phyloP scores from a whole-genome alignment of 1,140 invertebrate genomes.

The Hycleus phaleratus region DNA sequence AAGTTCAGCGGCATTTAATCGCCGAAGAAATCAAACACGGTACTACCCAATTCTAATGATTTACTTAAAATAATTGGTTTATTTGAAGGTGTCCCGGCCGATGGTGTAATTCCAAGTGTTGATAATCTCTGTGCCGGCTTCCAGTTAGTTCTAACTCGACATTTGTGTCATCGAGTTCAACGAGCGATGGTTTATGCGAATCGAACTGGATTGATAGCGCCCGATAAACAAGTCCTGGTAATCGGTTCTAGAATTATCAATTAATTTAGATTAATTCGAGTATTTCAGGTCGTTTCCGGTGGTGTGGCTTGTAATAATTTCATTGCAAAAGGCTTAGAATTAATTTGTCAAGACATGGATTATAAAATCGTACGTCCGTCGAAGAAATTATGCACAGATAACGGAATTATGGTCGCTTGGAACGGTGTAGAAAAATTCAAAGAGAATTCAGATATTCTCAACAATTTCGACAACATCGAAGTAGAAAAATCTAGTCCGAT shows the following conservation, averaged over 20 bases:
- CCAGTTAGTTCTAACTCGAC: slow-evolving; percentile 64
- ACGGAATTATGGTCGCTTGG: slow-evolving; percentile 99
- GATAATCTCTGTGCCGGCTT: slow-evolving; percentile 81
- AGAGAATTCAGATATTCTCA: slow-evolving; percentile 41
- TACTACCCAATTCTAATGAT: slow-evolving; percentile 27
- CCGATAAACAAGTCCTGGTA: slow-evolving; percentile 52
- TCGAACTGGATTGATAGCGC: slow-evolving; percentile 50
- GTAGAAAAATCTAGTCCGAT: slow-evolving; percentile 43
- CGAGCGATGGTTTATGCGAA: slow-evolving; percentile 73
- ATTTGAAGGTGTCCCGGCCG: slow-evolving; percentile 42
- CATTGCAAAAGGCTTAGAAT: slow-evolving; percentile 59
- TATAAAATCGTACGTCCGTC: slow-evolving; percentile 70
- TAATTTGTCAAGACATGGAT: slow-evolving; percentile 57
- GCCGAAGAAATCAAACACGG: slow-evolving; percentile 53
- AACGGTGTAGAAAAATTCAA: slow-evolving; percentile 77
- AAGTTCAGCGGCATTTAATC: slow-evolving; percentile 46
- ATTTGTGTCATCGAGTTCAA: slow-evolving; percentile 74
- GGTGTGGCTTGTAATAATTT: slow-evolving; percentile 92
- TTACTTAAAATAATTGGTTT: background rate
- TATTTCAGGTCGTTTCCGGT: slow-evolving; percentile 75
- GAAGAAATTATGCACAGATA: slow-evolving; percentile 88
- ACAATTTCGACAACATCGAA: slow-evolving; percentile 45
- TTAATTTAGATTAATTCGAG: background rate
- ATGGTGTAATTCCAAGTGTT: slow-evolving; percentile 69
- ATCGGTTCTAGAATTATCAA: background rate